These are phyloP conservation scores for Oscheius sp. DNA, from an alignment of 2,888 invertebrate species.

Conservation along the genomic window DNA sequence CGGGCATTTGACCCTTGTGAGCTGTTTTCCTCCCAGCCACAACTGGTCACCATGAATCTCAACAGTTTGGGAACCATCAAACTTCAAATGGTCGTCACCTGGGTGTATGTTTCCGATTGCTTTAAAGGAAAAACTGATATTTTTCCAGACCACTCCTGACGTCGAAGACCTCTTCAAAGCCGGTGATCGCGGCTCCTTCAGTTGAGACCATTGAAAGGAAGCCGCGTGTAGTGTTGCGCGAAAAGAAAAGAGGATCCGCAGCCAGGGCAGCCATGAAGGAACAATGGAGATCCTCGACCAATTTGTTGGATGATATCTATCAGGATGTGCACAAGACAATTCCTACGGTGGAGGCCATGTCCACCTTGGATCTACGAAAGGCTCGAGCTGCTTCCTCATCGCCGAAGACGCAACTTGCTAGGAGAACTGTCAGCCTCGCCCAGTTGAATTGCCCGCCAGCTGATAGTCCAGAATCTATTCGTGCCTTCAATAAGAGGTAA, in stretches of 20 bases:
- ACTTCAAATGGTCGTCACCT: conserved; percentile 77
- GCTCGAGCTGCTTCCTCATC: conserved; percentile 38
- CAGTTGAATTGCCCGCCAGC: conserved; percentile 42
- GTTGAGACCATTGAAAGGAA: conserved; percentile 45
- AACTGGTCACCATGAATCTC: conserved; percentile 78
- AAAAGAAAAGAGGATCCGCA: conserved; percentile 58
- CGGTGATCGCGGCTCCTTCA: conserved; percentile 24
- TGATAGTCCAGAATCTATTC: conserved; percentile 39
- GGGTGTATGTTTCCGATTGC: conserved; percentile 76
- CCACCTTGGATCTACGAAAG: conserved; percentile 45
- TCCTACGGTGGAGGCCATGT: conserved; percentile 69
- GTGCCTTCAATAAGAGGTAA: conserved; percentile 41
- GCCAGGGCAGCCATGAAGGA: conserved; percentile 60
- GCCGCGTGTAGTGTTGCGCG: conserved; percentile 52
- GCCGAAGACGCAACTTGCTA: conserved; percentile 30
- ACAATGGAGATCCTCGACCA: conserved; percentile 70
- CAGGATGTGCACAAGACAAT: conserved; percentile 68
- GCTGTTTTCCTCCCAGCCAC: conserved; percentile 78
- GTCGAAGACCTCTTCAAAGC: conserved; percentile 47
- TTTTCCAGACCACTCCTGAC: conserved; percentile 54
- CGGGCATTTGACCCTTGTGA: conserved; percentile 78
- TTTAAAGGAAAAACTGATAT: background rate
- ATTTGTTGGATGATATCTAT: conserved; percentile 68
- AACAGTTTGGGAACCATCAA: conserved; percentile 78
- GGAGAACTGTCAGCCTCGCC: conserved; percentile 48